A percentile compares a stretch with the other conserved stretches of the same genome.
phyloP scores from a whole-genome alignment of 2,113 vertebrate species.

The Mobula birostris region DNA sequence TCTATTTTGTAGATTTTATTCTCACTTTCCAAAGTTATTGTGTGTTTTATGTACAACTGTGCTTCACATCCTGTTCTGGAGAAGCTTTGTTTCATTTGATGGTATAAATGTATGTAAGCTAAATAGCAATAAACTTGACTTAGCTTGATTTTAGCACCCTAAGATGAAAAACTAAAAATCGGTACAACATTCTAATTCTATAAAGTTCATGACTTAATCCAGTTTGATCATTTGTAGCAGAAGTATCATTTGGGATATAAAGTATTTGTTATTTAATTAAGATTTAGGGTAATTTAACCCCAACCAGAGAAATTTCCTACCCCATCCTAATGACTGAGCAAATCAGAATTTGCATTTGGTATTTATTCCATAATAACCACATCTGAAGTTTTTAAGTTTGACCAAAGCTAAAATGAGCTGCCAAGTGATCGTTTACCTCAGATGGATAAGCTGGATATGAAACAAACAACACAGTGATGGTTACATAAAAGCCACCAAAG shows the following conservation, averaged over 20 bases:
- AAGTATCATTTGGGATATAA: background rate
- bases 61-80: no score
- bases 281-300: no score
- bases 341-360: background rate
- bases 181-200: no score
- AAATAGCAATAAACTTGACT: no score
- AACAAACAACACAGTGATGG: slow-evolving; percentile 32
- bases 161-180: background rate
- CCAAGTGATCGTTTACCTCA: slow-evolving; percentile 28
- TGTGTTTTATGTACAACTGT: no score
- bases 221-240: background rate
- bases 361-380: slow-evolving; percentile 7
- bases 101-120: no score
- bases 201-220: background rate
- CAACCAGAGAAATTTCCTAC: no score
- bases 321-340: no score
- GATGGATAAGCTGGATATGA: background rate
- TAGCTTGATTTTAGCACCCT: background rate
- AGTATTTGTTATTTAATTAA: background rate
- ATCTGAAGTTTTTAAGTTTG: background rate
- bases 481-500: slow-evolving; percentile 21
- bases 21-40: no score
- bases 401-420: slow-evolving; percentile 30
- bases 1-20: no score
- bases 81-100: no score